Conservation (phyloP, 2,113 vertebrate species). For the Malurus cyaneus region DNA sequence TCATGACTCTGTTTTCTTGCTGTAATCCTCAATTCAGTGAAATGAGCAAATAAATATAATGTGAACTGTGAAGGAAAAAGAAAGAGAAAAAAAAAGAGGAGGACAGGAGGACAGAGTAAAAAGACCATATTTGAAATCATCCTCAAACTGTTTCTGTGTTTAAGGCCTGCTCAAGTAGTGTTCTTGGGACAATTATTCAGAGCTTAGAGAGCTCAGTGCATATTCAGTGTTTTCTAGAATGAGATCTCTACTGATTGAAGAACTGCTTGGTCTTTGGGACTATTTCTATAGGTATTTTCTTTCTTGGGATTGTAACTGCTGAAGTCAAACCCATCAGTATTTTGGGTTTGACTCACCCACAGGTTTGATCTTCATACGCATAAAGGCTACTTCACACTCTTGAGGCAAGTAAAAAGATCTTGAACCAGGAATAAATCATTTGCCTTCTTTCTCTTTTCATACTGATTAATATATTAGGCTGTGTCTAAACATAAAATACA, state of each 20-base stretch:
- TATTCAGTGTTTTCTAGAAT: not conserved
- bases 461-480: not conserved
- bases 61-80: not conserved
- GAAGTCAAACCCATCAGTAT: not conserved
- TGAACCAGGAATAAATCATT: not conserved
- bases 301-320: not conserved
- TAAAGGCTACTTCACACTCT: not conserved
- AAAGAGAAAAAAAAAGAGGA: accelerated
- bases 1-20: not conserved
- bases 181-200: not conserved
- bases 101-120: not conserved
- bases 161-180: not conserved
- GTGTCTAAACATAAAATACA: not conserved
- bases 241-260: not conserved
- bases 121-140: not conserved
- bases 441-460: not conserved
- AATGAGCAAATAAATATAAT: not conserved
- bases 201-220: not conserved
- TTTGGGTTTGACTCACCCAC: not conserved
- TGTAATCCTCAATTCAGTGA: not conserved
- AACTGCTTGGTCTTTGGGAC: not conserved
- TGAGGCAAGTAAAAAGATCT: not conserved
- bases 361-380: not conserved
- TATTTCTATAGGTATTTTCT: not conserved
- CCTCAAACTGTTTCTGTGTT: not conserved